These are phyloP conservation scores for Solenopsis invicta DNA, from an alignment of 1,140 invertebrate genomes.

Conservation along the genomic window DNA sequence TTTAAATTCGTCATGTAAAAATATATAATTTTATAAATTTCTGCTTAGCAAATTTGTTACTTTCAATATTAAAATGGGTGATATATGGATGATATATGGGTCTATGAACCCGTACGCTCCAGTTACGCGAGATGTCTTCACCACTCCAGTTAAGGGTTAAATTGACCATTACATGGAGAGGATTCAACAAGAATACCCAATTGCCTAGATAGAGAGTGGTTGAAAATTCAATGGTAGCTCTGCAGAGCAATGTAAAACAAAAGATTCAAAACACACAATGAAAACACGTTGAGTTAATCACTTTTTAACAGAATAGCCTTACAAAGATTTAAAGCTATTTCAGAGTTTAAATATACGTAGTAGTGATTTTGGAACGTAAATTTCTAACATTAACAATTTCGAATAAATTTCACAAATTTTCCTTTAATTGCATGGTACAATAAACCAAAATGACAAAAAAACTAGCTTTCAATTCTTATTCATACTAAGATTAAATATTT, in stretches of 20 bases:
- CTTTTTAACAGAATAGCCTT: slow-evolving; percentile 25
- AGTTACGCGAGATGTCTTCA: slow-evolving; percentile 33
- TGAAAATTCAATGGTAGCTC: slow-evolving; percentile 9
- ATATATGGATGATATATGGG: neutral
- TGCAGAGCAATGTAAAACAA: slow-evolving; percentile 16
- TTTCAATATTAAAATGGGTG: slow-evolving; percentile 1
- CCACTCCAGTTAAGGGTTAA: slow-evolving; percentile 36
- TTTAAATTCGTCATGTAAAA: neutral
- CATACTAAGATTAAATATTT: neutral
- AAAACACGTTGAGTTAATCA: slow-evolving; percentile 24
- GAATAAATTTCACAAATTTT: neutral
- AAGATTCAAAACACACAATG: slow-evolving; percentile 20
- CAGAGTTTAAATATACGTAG: neutral
- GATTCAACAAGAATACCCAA: slow-evolving; percentile 43
- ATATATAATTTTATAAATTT: neutral
- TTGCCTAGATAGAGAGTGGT: slow-evolving; percentile 9
- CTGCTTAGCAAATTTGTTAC: slow-evolving; percentile 25
- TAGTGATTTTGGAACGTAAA: neutral
- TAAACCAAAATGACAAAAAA: neutral
- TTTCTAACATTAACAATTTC: neutral
- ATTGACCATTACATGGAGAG: slow-evolving; percentile 32
- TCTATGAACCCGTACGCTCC: neutral
- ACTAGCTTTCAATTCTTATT: neutral
- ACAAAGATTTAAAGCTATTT: slow-evolving; percentile 26
- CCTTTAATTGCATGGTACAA: neutral